A percentile compares a stretch with the other conserved stretches of the same genome.
Evolutionary conservation across 2,113 vertebrate genomes (phyloP).

Genomic region (Strix uralensis): DNA sequence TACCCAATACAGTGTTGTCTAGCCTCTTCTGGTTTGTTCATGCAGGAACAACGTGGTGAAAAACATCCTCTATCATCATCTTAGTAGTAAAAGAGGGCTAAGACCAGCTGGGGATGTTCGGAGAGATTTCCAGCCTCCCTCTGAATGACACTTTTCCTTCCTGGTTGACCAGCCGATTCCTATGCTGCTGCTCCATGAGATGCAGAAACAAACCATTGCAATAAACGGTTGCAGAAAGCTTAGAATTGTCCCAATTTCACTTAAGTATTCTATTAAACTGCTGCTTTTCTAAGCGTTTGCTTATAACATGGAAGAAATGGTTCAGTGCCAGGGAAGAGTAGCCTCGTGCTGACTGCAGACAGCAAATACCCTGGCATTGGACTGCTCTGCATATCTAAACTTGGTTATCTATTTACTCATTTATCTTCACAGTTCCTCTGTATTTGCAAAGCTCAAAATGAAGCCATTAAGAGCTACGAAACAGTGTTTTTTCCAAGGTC

Average conservation of each 20-base stretch:
- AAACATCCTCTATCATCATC: neutral
- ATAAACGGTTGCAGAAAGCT: neutral
- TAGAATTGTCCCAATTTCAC: neutral
- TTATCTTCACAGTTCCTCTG: neutral
- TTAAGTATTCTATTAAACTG: neutral
- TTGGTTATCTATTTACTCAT: neutral
- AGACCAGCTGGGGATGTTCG: neutral
- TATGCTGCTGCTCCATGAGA: neutral
- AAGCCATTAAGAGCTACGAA: neutral
- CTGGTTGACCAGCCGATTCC: neutral
- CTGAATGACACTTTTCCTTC: neutral
- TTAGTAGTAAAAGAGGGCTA: neutral
- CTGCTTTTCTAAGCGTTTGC: neutral
- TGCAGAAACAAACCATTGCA: neutral
- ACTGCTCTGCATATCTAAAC: neutral
- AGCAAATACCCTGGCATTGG: neutral
- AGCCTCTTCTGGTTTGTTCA: neutral
- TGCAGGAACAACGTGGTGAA: neutral
- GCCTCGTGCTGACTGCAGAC: neutral
- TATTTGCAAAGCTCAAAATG: neutral
- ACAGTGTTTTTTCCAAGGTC: neutral
- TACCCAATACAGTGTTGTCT: fast-evolving
- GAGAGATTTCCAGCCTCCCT: neutral
- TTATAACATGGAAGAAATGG: neutral
- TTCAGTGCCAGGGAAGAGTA: neutral